Conservation (phyloP, 1,140 invertebrate species). For the Bradysia coprophila region DNA sequence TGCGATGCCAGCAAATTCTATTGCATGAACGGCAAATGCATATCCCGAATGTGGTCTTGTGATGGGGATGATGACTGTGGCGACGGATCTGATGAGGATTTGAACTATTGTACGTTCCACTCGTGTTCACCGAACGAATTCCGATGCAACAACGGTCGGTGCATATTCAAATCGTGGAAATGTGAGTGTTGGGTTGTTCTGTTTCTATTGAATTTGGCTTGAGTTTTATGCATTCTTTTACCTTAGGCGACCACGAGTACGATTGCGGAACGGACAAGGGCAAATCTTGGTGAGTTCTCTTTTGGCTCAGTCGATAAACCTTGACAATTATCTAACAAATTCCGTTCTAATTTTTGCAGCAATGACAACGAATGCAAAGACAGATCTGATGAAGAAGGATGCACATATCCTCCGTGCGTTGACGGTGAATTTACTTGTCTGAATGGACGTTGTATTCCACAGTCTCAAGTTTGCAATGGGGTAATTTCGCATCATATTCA, state of each 20-base stretch:
- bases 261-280: too few relatives aligned
- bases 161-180: conserved; percentile 89
- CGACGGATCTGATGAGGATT: conserved; percentile 85
- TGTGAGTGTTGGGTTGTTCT: too few relatives aligned
- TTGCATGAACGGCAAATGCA: conserved; percentile 88
- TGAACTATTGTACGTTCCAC: conserved; percentile 82
- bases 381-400: conserved; percentile 81
- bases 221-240: too few relatives aligned
- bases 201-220: too few relatives aligned
- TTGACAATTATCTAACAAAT: too few relatives aligned
- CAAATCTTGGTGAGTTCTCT: neutral
- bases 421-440: conserved; percentile 86
- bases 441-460: conserved; percentile 77
- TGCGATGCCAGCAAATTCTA: conserved; percentile 83
- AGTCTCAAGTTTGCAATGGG: conserved; percentile 77
- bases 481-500: too few relatives aligned
- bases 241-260: too few relatives aligned
- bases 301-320: too few relatives aligned
- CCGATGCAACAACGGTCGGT: conserved; percentile 83
- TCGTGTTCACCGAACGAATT: conserved; percentile 86
- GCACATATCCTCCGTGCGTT: conserved; percentile 74
- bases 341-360: too few relatives aligned
- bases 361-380: conserved; percentile 26
- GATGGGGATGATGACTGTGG: conserved; percentile 86
- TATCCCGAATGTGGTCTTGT: conserved; percentile 90